These are phyloP conservation scores for Notarius lentiginosus DNA, from an alignment of 2,113 vertebrate species.

Conservation along the genomic window DNA sequence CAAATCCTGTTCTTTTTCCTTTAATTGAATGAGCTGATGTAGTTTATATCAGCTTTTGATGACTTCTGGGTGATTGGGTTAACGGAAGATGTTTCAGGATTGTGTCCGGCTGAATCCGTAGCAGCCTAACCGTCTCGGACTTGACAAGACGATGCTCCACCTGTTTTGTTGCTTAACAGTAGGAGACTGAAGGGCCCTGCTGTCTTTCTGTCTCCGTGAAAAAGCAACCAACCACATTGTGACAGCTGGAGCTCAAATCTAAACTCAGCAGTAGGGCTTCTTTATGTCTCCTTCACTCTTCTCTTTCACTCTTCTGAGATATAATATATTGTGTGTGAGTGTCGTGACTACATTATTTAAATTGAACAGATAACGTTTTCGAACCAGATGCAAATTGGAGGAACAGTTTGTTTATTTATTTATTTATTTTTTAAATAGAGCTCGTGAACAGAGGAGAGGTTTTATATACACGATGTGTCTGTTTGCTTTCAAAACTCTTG, in stretches of 20 bases:
- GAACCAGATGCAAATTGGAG: background rate
- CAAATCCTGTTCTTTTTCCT: constrained; percentile 1
- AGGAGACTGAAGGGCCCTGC: constrained; percentile 20
- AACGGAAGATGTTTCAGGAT: background rate
- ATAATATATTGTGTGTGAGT: background rate
- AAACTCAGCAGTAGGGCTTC: constrained; percentile 5
- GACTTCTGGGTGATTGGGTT: constrained; percentile 30
- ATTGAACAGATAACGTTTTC: background rate
- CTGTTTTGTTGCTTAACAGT: constrained; percentile 36
- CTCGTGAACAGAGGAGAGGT: background rate
- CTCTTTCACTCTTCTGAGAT: background rate
- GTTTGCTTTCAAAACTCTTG: background rate
- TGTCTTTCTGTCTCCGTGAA: constrained; percentile 14
- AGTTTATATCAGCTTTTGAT: constrained; percentile 21
- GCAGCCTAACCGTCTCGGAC: background rate
- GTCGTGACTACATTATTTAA: background rate
- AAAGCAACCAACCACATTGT: constrained; percentile 5
- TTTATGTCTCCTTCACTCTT: background rate
- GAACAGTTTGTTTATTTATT: no score
- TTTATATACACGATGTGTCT: background rate
- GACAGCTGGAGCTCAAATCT: constrained; percentile 30
- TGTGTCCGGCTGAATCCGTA: background rate
- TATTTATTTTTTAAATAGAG: background rate
- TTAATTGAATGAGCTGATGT: background rate
- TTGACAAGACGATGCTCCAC: constrained; percentile 20